Evolutionary conservation across 2,888 invertebrate species (phyloP), one percentile per base, ranked within the genome.

Genomic region (Poecilobothrus nobilitatus): DNA sequence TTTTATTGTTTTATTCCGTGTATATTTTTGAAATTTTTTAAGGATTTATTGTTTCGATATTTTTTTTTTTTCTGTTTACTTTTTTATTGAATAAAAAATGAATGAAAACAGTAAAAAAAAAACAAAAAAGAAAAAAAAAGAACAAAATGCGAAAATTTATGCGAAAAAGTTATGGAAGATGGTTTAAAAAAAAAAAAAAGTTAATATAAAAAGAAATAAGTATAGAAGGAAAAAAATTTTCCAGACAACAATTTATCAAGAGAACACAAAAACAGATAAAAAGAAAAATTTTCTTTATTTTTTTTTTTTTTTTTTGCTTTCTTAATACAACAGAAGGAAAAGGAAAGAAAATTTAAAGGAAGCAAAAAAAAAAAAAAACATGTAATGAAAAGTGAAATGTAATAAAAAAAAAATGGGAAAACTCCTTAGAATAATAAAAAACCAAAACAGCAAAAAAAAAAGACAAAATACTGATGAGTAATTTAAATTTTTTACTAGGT

Each of bases 191-290:
- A 34, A 34, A 34, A 34, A 34, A 34, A 34, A 34, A 34, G 8
- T 7, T 34, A 8, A 8, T 34, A 34, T 34, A 34, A 7, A 34
- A 34, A 34, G 34, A 34, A 34, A 34, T 7, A 34, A 34, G 34
- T 34, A 34, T 10, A 44, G 44, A 44, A 44, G 12, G 12, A 15
- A 3, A 44, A 53, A 53, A 53, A 37, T 53, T 53, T 53, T 53
- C 53, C 53, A 53, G 53, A 53, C 53, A 53, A 53, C 53, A 53
- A 53, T 53, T 53, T 53, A 53, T 53, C 53, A 53, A 53, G n/a
- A 53, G 53, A 53, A 41, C 12, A 41, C 27, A 27, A 27, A 27
- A 27, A 27, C 27, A 27, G 27, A 27, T 27, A 27, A 37, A 37
- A 37, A 37, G 37, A 7, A 27, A 37, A 37, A 37, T 37, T 37